These are phyloP conservation scores for Pygoscelis antarcticus DNA, from an alignment of 2,113 vertebrate species.

Conservation along the genomic window DNA sequence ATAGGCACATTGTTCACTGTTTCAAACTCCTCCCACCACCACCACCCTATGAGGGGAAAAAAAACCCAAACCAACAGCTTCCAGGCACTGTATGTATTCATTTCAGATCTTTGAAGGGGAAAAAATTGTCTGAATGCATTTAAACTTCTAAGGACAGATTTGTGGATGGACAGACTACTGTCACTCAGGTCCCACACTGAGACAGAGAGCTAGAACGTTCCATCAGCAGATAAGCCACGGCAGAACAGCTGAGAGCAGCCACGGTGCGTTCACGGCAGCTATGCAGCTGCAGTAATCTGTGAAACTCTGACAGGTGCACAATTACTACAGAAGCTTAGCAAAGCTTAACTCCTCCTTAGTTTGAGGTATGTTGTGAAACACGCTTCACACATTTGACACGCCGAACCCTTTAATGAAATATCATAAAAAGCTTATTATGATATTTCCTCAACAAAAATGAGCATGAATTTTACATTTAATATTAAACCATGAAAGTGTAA, in stretches of 20 bases:
- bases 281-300: background rate
- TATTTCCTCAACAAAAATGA: background rate
- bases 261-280: accelerated
- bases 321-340: background rate
- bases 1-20: background rate
- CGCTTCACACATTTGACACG: background rate
- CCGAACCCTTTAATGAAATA: background rate
- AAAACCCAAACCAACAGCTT: background rate
- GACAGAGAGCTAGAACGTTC: background rate
- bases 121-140: background rate
- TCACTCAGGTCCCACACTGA: background rate
- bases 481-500: background rate
- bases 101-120: background rate
- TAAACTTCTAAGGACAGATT: background rate
- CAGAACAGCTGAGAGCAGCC: background rate
- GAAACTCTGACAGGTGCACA: background rate
- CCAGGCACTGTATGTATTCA: background rate
- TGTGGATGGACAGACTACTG: background rate
- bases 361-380: background rate
- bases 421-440: background rate
- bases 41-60: background rate
- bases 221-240: background rate
- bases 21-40: background rate
- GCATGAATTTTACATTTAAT: background rate
- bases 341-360: background rate